Evolutionary conservation across 2,888 invertebrate species (phyloP).

Genomic region (Hypselothyrea guttata): DNA sequence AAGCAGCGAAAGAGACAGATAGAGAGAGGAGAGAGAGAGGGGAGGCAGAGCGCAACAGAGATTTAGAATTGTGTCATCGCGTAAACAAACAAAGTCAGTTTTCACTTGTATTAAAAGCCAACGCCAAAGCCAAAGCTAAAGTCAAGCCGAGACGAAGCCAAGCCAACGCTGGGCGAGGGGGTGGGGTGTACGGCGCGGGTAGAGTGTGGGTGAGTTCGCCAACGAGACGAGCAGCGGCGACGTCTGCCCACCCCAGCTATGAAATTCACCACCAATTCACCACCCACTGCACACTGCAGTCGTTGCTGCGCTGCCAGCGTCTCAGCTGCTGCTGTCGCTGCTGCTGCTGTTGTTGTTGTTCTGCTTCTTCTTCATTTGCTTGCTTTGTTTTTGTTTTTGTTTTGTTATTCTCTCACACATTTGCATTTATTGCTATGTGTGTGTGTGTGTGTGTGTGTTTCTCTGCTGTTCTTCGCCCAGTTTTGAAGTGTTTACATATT

Average conservation of each 20-base stretch:
- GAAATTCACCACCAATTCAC: too few relatives aligned
- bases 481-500: constrained; percentile 73
- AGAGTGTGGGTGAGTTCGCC: too few relatives aligned
- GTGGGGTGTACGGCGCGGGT: too few relatives aligned
- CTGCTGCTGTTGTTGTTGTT: too few relatives aligned
- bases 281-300: too few relatives aligned
- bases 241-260: too few relatives aligned
- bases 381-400: too few relatives aligned
- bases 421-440: constrained; percentile 41
- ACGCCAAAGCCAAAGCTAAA: constrained; percentile 41
- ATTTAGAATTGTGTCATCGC: constrained; percentile 71
- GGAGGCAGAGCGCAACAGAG: constrained; percentile 29
- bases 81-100: constrained; percentile 62
- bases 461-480: constrained; percentile 29
- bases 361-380: too few relatives aligned
- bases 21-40: constrained; percentile 15
- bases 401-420: constrained; percentile 29
- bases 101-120: constrained; percentile 35
- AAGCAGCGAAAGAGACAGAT: constrained; percentile 8
- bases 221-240: too few relatives aligned
- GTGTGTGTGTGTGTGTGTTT: constrained; percentile 30
- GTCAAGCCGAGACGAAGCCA: constrained; percentile 4
- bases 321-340: too few relatives aligned
- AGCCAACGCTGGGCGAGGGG: constrained; percentile 5
- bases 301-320: too few relatives aligned